Evolutionary conservation across 2,113 vertebrate genomes (phyloP), one percentile per base, ranked within the genome.

Genomic region (Stictonetta naevosa): DNA sequence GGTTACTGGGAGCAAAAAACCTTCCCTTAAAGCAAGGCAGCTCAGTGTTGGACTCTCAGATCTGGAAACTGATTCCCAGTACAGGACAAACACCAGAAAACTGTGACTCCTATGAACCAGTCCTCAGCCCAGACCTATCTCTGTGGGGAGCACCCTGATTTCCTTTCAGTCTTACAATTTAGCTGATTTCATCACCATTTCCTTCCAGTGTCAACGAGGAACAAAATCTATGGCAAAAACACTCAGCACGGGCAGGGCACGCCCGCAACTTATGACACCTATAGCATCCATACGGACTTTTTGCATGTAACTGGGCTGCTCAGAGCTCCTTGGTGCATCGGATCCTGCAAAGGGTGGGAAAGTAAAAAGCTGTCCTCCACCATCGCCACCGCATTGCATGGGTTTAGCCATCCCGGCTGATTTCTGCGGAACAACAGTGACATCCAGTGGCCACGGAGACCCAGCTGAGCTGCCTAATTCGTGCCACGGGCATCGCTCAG

Each of bases 401-500:
- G 4, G 14, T 0, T 28, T 73, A 13, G 44, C 13, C 26, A n/a
- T 25, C 9, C 4, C 4, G 8, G 16, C 9, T 48, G 9, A 1
- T 26, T 96, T 96, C 42, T 46, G 33, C 81, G 88, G 97, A 88
- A 33, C 96, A 96, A 97, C 67, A 97, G 79, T 94, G 98, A 97
- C 98, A 97, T 90, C 98, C 92, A 96, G 97, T 40, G 98, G 98
- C 33, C 14, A 40, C 36, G 25, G 29, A 8, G 63, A 3, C 40
- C 29, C 36, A 2, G 29, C 18, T 2, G 9, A 10, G 13, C 20
- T 4, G 11, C 0, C 34, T 3, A 0, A 28, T 9, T 21, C 26
- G 17, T 18, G 55, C 59, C 6, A 31, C 6, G 3, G 22, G 69
- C 26, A 4, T 6, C 6, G 0, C 23, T 52, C 26, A 28, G 58